Evolutionary conservation across 2,888 invertebrate species (phyloP).

Genomic region (Agrilus cyanescens): DNA sequence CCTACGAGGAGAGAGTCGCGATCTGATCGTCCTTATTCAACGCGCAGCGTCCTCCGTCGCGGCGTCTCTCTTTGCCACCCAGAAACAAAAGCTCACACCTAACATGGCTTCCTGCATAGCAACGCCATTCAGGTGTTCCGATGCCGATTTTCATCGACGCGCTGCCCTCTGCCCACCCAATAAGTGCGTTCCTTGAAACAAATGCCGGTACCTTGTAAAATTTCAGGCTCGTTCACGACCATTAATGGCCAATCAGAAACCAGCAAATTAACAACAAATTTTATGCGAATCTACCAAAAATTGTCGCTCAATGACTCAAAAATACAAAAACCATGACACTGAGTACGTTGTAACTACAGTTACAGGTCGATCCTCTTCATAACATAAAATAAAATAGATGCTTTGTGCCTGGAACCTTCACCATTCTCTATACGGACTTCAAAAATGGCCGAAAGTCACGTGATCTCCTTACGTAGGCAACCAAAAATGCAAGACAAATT

Average conservation of each 20-base stretch:
- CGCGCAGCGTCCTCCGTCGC: conserved; percentile 10
- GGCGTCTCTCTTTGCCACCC: conserved; percentile 32
- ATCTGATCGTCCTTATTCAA: conserved; percentile 9
- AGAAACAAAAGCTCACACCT: conserved; percentile 34
- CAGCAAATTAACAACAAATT: no score
- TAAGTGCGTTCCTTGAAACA: conserved; percentile 32
- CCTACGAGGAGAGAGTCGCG: conserved; percentile 11
- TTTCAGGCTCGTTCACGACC: conserved; percentile 14
- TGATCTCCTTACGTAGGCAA: no score
- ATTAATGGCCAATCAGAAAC: background rate
- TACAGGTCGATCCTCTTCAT: no score
- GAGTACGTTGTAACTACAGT: no score
- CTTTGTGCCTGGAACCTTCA: no score
- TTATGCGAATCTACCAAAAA: no score
- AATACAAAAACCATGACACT: no score
- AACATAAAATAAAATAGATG: no score
- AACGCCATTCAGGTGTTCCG: conserved; percentile 35
- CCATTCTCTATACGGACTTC: no score
- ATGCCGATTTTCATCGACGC: conserved; percentile 30
- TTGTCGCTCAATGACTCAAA: no score
- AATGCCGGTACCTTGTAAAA: conserved; percentile 31
- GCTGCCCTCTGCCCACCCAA: conserved; percentile 35
- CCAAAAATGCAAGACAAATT: no score
- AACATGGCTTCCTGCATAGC: conserved; percentile 35
- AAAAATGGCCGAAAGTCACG: no score